phyloP scores from a whole-genome alignment of 2,888 invertebrate species.

The Rhogogaster chlorosoma region DNA sequence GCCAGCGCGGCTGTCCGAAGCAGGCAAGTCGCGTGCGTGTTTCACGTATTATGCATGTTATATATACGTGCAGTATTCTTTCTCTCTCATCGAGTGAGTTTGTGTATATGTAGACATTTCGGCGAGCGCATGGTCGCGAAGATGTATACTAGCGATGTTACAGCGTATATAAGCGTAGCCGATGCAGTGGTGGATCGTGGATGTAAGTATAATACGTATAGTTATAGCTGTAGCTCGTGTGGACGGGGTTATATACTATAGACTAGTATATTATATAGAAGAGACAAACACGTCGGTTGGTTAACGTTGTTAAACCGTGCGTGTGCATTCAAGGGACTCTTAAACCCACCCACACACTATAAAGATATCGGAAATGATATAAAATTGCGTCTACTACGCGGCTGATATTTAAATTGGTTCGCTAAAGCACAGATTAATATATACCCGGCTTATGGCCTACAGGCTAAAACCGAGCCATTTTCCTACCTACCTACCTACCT shows the following conservation, averaged over 20 bases:
- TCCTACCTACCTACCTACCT: background rate
- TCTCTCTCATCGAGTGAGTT: background rate
- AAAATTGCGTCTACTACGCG: slow-evolving; percentile 77
- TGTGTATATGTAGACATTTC: slow-evolving; percentile 3
- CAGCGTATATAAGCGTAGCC: too few species aligned
- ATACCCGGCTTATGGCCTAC: slow-evolving; percentile 57
- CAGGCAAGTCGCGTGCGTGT: slow-evolving; percentile 38
- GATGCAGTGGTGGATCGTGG: background rate
- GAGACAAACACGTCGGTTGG: slow-evolving; percentile 39
- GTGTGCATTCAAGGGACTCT: slow-evolving; percentile 59
- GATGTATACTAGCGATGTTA: background rate
- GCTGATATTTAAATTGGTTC: slow-evolving; percentile 78
- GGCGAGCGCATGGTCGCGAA: slow-evolving; percentile 25
- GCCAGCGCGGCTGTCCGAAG: slow-evolving; percentile 25
- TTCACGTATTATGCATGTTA: slow-evolving; percentile 2
- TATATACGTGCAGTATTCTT: background rate
- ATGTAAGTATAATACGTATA: background rate
- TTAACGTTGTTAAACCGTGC: slow-evolving; percentile 32
- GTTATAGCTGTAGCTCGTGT: background rate
- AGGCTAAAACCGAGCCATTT: background rate
- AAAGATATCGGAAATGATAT: slow-evolving; percentile 77
- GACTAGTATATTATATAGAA: background rate
- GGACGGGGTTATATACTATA: background rate
- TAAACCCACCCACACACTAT: slow-evolving; percentile 74
- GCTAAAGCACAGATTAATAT: slow-evolving; percentile 77